Base-by-base conservation (phyloP, 2,113 vertebrate species). In the Tauraco erythrolophus region DNA sequence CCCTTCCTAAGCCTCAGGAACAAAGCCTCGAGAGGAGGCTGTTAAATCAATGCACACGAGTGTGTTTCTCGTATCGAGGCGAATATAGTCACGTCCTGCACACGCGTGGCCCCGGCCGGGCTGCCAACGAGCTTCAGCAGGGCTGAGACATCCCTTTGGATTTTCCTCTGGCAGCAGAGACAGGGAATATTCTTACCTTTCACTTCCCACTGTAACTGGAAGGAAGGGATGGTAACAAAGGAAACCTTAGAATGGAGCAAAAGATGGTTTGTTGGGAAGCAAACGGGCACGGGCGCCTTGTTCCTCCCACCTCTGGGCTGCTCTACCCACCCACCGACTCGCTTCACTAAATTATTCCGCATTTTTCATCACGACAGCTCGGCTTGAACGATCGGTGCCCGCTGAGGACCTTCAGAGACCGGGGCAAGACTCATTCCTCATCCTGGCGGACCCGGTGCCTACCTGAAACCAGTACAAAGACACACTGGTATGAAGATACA, bases 391-490 rank as follows among this genome's bases (percentile, higher is more conserved):
- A 41, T 7, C 65, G 12, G 33, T 43, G 37, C 6, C 35, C 48
- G 11, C 37, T 3, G 19, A 43, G 58, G 77, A 54, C 19, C 66
- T 18, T 18, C 48, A 22, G 48, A 28, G 35, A 46, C 30, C 8
- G 28, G 39, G 56, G n/a, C n/a, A 19, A 14, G 21, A 8, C 37
- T 66, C 37, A 0, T 7, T 23, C 69, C 74, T 48, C 1, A 0
- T 3, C 1, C 33, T 4, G 22, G 17, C 9, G 25, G 45, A 74
- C 39, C 54, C 11, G 37, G 17, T 43, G 57, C 39, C 45, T 16
- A 14, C 51, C 78, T 13, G 14, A 10, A 35, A 9, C 16, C 1
- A 43, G 41, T 35, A 27, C 4, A 19, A 28, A 46, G 75, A 70
- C 2, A 10, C 8, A n/a, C n/a, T n/a, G n/a, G n/a, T n/a, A n/a